Percentiles rank a stretch among this genome's conserved stretches.
Conservation (phyloP, 2,113 vertebrate genomes). For the Atlantisia rogersi region DNA sequence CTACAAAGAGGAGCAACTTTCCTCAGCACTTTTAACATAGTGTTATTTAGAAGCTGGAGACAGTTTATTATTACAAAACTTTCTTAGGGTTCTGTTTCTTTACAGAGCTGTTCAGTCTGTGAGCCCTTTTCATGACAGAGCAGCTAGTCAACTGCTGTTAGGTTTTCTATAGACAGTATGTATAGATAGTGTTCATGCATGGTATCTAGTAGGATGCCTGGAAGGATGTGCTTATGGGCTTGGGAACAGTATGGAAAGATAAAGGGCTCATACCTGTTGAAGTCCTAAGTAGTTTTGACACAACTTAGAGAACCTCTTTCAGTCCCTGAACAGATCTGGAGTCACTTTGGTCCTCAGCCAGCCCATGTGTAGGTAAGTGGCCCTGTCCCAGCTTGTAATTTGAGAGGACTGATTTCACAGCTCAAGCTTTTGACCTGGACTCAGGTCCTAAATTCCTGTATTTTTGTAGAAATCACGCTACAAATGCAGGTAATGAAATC, state of each 20-base stretch:
- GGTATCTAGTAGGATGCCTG: background rate
- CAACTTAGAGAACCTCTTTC: background rate
- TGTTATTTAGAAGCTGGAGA: background rate
- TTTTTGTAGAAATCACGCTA: background rate
- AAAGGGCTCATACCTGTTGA: background rate
- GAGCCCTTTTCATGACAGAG: background rate
- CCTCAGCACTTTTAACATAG: background rate
- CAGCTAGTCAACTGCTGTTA: background rate
- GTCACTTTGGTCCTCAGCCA: background rate
- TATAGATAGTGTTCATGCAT: background rate
- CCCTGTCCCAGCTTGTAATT: background rate
- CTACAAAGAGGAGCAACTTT: background rate
- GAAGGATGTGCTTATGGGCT: background rate
- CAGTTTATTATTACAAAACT: background rate
- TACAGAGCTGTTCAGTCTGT: background rate
- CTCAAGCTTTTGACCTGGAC: background rate
- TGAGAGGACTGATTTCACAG: background rate
- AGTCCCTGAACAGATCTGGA: background rate
- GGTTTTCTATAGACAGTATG: background rate
- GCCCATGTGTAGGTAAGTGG: background rate
- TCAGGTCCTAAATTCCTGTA: background rate
- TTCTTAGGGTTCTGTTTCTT: background rate
- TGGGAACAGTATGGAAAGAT: background rate
- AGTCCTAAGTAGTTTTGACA: background rate
- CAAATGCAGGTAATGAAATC: background rate